Evolutionary conservation across 2,888 invertebrate species (phyloP), one percentile per base, ranked within the genome.

Genomic region (Ormyrus pomaceus): DNA sequence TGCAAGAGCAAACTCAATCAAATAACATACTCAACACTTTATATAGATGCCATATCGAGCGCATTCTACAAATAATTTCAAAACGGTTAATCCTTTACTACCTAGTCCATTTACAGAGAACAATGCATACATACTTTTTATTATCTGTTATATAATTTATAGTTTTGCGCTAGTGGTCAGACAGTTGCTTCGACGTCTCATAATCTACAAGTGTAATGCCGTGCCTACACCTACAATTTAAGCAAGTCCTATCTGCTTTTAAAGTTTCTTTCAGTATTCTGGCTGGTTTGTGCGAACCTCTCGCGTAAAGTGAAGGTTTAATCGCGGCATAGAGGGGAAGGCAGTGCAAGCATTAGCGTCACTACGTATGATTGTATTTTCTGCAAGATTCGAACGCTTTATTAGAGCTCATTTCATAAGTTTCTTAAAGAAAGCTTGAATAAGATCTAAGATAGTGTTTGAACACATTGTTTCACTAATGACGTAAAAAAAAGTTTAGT

Each of bases 261-360:
- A 34, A 34, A 34, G 2, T 34, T 34, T 34, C 34, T 34, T 34
- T 34, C 34, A 3, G 34, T 34, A 34, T 34, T 34, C 34, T 34
- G 34, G 34, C 34, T 34, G 34, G 34, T 34, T 3, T 34, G 3
- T 34, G 34, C 34, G 34, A 34, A 34, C 34, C 34, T 34, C 34
- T 34, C 34, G 34, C 34, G 34, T 34, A 34, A 34, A 34, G 34
- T 34, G 34, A 34, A 34, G 34, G 34, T 34, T 34, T 34, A 34
- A 34, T 34, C 34, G 34, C 34, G 34, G 34, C 34, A 34, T 34
- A 34, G 34, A 83, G 84, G 83, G 83, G 85, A 84, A 88, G 88
- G 88, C 88, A 88, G 88, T 88, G 88, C 86, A 87, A 88, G 86
- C 87, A 83, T 87, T 83, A 85, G 87, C 84, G 85, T 85, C 84